A percentile compares a stretch with the other conserved stretches of the same genome.
Conservation (phyloP, 2,888 invertebrate genomes). For the Tenthredo amoena region DNA sequence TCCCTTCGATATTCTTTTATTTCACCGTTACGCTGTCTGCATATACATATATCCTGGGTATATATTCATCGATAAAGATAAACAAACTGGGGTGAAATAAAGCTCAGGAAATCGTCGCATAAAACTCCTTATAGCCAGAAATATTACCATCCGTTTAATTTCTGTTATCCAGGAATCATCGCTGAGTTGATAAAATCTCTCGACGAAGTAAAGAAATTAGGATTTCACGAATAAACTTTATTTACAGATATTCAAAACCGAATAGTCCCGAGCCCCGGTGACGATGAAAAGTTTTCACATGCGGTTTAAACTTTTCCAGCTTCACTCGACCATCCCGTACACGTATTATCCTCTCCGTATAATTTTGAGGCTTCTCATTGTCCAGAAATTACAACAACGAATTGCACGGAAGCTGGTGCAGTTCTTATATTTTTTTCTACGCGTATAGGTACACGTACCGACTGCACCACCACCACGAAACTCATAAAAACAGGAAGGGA, state of each 20-base stretch:
- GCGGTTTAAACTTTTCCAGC: constrained; percentile 16
- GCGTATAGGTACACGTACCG: background rate
- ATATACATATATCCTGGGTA: background rate
- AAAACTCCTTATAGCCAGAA: background rate
- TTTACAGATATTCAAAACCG: background rate
- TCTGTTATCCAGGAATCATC: background rate
- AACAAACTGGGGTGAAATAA: constrained; percentile 24
- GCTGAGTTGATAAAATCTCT: background rate
- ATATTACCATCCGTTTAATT: constrained; percentile 2
- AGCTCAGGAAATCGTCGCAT: background rate
- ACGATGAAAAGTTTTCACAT: background rate
- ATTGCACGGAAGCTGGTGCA: constrained; percentile 9
- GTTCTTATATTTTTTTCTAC: constrained; percentile 5
- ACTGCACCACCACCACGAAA: background rate
- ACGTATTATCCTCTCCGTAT: constrained; percentile 3
- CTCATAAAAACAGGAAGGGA: constrained; percentile 21
- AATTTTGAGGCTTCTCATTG: constrained; percentile 29
- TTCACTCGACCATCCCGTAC: background rate
- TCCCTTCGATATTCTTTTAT: constrained; percentile 12
- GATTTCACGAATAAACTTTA: background rate
- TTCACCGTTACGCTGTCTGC: background rate
- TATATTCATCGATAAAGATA: constrained; percentile 18
- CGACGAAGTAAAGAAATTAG: background rate
- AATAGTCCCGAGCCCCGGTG: background rate
- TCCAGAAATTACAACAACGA: constrained; percentile 34